Evolutionary conservation across 2,797 vertebrate genomes (phyloP), one percentile per base, ranked within the genome.

Genomic region (Orientallactaga sibirica): DNA sequence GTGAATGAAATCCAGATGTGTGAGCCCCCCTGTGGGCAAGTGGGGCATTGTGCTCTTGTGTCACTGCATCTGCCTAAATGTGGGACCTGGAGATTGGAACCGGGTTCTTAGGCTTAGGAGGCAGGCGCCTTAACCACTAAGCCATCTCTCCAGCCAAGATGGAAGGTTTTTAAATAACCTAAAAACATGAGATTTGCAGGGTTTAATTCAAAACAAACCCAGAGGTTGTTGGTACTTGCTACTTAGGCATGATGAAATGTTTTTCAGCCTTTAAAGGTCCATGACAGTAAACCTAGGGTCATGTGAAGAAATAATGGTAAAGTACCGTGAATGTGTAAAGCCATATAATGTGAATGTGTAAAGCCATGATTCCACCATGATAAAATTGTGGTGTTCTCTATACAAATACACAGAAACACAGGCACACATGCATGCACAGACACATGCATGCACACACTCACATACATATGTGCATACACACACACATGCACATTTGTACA

Each of bases 141-240:
- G 33, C 33, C 33, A 37, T 37, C 33, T 37, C 33, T 37, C 33
- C 33, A 37, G 33, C 33, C 41, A 70, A 76, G 19, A 95, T 9
- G n/a, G 41, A 77, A 27, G 66, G 74, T 76, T 94, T 96, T 94
- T 70, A 88, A 93, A 70, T 74, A 83, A 82, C 1, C 8, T 8
- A 9, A 88, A 92, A 96, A 89, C 85, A 93, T 73, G 77, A 90
- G 76, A 80, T 95, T 14, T 37, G 66, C 79, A 76, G 48, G 78
- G 89, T 85, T 94, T 77, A 90, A 91, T 85, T 88, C 74, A 70
- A 92, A 94, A 86, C 25, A 79, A 89, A 18, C 33, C 29, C 58
- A 89, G 75, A 96, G 70, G 29, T 37, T 87, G 8, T 22, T 62
- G 6, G 70, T 11, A 79, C 78, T 82, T 87, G 62, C 15, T 74